These are phyloP conservation scores for Avahi laniger DNA, from an alignment of 2,797 vertebrate species.

Conservation along the genomic window DNA sequence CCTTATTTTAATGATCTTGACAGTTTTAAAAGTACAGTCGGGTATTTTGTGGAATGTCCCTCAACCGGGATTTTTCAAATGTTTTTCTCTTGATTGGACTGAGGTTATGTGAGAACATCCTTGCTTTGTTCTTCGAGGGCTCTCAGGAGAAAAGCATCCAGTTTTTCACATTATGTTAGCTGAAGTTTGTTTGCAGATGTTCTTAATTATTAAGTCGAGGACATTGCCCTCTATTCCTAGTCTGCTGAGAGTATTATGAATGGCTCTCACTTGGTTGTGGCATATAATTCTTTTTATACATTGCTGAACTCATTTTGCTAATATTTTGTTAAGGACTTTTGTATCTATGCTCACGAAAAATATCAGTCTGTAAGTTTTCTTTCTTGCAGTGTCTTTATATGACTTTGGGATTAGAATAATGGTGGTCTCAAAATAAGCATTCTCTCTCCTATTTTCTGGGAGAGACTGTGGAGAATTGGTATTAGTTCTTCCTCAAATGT, in stretches of 20 bases:
- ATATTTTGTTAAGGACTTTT: not conserved
- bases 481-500: not conserved
- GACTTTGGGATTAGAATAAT: not conserved
- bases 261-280: not conserved
- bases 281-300: not conserved
- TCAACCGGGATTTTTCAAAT: not conserved
- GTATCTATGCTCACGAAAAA: not conserved
- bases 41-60: not conserved
- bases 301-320: not conserved
- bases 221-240: not conserved
- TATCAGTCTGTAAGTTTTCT: not conserved
- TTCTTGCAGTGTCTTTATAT: not conserved
- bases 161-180: not conserved
- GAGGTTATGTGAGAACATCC: not conserved
- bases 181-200: not conserved
- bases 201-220: not conserved
- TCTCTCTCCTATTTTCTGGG: not conserved
- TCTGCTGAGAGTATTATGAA: not conserved
- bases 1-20: not conserved
- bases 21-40: not conserved
- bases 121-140: not conserved
- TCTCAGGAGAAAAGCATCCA: not conserved
- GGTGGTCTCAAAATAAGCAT: not conserved
- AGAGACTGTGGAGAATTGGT: not conserved
- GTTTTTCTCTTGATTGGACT: not conserved